Base-by-base conservation (phyloP, 2,113 vertebrate species). In the Willisornis vidua region DNA sequence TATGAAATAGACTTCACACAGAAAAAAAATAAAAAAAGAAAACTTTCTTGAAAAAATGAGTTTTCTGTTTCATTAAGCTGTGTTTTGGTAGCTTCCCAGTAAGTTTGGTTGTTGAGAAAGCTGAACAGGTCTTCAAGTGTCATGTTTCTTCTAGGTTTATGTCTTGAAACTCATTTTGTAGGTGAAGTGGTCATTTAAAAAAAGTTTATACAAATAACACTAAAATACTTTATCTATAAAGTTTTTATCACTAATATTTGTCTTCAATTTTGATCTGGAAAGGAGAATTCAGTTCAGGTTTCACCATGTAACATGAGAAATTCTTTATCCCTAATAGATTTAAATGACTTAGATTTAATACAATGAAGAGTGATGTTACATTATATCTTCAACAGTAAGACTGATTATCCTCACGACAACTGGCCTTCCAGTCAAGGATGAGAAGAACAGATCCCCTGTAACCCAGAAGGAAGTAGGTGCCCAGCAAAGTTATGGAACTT, bases 91-190 rank as follows among this genome's bases (percentile, higher is more conserved):
- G 43, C 80, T 95, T 90, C 72, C 49, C 20, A 26, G 14, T n/a
- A 93, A 85, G 55, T 58, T 59, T 90, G 35, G 90, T 91, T 94
- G 85, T 94, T 92, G 93, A 90, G 71, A 96, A 96, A 97, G 87
- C 68, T 97, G 89, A 96, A 89, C 77, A 95, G 84, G 96, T 91
- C 87, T 95, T 94, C 85, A 87, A 90, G 88, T 92, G 72, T 89
- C 82, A 79, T 94, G 52, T 95, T 97, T 97, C 71, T 48, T 83
- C 31, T 91, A 48, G 77, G 54, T 90, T 96, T 96, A 92, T 37
- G 46, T 75, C 65, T 90, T 90, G 75, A 93, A 92, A 73, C 20
- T 93, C 28, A 48, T 67, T 92, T 8, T 25, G 13, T n/a, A 91
- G 31, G 83, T 89, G 59, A 96, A 96, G 46, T 19, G 91, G 63